Evolutionary conservation across 2,888 invertebrate species (phyloP).

Genomic region (Conomelus anceps): DNA sequence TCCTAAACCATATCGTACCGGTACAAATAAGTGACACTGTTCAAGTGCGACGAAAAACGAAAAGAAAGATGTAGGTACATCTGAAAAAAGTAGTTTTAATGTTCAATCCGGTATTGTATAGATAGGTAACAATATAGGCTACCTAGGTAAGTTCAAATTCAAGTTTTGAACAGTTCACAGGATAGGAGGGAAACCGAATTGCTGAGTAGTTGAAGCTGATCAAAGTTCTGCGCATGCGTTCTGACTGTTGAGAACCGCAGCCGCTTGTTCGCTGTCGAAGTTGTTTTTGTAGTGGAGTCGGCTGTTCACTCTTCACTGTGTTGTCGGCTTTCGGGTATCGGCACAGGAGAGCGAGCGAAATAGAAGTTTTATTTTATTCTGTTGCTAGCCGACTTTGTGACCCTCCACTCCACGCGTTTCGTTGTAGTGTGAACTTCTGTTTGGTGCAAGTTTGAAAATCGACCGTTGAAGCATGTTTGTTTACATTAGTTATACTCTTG

Average conservation of each 20-base stretch:
- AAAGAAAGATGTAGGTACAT: too few relatives aligned
- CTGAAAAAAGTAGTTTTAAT: too few relatives aligned
- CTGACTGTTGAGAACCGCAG: not conserved
- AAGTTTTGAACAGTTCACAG: not conserved
- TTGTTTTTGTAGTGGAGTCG: not conserved
- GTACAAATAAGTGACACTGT: too few relatives aligned
- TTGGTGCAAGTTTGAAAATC: not conserved
- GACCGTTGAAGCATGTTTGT: not conserved
- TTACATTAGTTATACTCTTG: not conserved
- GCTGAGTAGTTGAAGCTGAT: not conserved
- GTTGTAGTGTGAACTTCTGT: not conserved
- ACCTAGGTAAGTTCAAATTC: not conserved
- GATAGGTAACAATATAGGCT: not conserved
- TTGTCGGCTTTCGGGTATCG: too few relatives aligned
- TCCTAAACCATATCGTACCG: too few relatives aligned
- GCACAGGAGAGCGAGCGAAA: not conserved
- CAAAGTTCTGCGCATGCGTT: not conserved
- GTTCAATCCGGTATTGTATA: not conserved
- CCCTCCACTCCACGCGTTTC: not conserved
- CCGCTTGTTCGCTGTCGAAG: not conserved
- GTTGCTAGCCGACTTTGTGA: not conserved
- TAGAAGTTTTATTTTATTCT: not conserved
- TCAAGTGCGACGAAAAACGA: too few relatives aligned
- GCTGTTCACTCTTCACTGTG: too few relatives aligned
- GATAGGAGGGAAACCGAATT: not conserved